Conservation (phyloP, 2,797 vertebrate genomes). For the Manis crassicaudata region DNA sequence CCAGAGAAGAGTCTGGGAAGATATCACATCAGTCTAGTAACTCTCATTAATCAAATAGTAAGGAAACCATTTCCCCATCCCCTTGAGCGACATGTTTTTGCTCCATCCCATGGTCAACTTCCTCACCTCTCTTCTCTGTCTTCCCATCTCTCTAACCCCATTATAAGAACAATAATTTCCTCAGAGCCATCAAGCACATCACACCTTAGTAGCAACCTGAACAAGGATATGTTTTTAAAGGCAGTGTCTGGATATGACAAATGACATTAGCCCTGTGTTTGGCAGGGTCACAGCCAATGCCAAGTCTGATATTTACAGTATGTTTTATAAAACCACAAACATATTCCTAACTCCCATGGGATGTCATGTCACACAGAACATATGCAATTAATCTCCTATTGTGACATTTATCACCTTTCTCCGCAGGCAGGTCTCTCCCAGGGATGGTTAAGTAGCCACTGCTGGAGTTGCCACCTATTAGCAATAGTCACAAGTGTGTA, state of each 20-base stretch:
- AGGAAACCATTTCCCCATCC: slow-evolving; percentile 15
- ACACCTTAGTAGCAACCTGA: slow-evolving; percentile 72
- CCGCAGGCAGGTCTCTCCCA: slow-evolving; percentile 59
- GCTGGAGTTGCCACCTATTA: slow-evolving; percentile 72
- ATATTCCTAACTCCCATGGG: slow-evolving; percentile 75
- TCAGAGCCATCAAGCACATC: slow-evolving; percentile 67
- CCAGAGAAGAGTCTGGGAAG: neutral
- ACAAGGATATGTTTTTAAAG: slow-evolving; percentile 73
- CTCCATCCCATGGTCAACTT: neutral
- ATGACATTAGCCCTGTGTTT: slow-evolving; percentile 82
- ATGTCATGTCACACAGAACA: slow-evolving; percentile 78
- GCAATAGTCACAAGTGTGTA: neutral
- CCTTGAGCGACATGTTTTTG: slow-evolving; percentile 40
- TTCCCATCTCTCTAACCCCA: slow-evolving; percentile 34
- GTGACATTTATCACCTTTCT: slow-evolving; percentile 79
- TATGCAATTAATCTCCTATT: slow-evolving; percentile 85
- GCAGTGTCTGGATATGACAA: slow-evolving; percentile 85
- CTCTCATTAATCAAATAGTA: slow-evolving; percentile 62
- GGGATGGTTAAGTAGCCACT: slow-evolving; percentile 51
- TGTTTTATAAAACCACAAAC: slow-evolving; percentile 81
- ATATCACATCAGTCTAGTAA: slow-evolving; percentile 16
- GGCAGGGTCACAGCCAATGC: slow-evolving; percentile 75
- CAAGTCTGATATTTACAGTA: slow-evolving; percentile 83
- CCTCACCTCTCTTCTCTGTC: neutral
- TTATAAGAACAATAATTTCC: slow-evolving; percentile 69